A percentile compares a stretch with the other conserved stretches of the same genome.
These are phyloP conservation scores for Sminthurinus aureus DNA, from an alignment of 2,888 invertebrate genomes.

Conservation along the genomic window DNA sequence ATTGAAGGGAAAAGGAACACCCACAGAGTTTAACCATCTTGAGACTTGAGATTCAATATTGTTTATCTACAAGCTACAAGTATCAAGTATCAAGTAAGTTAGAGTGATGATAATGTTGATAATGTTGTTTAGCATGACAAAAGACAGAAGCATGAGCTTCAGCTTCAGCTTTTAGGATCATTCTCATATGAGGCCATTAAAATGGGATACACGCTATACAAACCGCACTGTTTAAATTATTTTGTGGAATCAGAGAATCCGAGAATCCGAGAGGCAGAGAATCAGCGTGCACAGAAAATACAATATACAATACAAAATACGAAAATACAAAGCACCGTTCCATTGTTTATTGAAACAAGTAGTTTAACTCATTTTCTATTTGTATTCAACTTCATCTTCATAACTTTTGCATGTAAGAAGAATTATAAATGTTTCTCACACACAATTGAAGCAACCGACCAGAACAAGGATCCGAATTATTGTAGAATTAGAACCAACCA, in stretches of 20 bases:
- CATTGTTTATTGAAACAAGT: too few species aligned
- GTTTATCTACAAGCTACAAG: background rate
- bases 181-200: background rate
- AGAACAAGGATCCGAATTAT: too few species aligned
- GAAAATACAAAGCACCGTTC: too few species aligned
- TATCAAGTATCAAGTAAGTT: background rate
- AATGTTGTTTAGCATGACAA: constrained; percentile 1
- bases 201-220: background rate
- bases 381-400: too few species aligned
- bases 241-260: background rate
- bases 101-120: background rate
- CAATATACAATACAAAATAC: too few species aligned
- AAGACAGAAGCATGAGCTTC: background rate
- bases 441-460: too few species aligned
- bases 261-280: background rate
- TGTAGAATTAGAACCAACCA: too few species aligned
- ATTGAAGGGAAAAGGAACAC: too few species aligned
- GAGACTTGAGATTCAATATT: background rate
- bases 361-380: too few species aligned
- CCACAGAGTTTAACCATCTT: background rate
- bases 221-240: background rate
- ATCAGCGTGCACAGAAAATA: too few species aligned
- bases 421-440: too few species aligned
- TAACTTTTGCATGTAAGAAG: too few species aligned
- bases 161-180: background rate